phyloP scores from a whole-genome alignment of 2,888 invertebrate species.

The Melikaiella ostensackeni region DNA sequence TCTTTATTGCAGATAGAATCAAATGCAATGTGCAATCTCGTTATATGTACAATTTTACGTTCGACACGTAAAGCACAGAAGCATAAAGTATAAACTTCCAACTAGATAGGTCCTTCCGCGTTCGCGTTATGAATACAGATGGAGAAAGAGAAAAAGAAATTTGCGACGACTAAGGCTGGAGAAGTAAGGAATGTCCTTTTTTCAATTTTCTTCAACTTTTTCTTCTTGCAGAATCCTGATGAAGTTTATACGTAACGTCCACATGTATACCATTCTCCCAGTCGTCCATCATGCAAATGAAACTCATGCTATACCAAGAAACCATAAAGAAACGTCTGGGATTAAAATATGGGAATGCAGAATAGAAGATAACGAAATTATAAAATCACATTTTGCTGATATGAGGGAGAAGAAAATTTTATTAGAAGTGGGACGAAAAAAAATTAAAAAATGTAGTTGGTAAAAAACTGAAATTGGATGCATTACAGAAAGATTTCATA shows the following conservation, averaged over 20 bases:
- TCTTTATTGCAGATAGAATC: neutral
- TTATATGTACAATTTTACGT: conserved; percentile 8
- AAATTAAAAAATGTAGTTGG: too few species aligned
- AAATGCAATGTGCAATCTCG: conserved; percentile 7
- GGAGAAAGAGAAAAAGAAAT: neutral
- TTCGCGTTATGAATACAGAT: conserved; percentile 27
- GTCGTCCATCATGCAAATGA: conserved; percentile 33
- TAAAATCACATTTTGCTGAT: neutral
- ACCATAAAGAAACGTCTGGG: conserved; percentile 25
- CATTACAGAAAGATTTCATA: too few species aligned
- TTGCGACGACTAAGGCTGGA: neutral
- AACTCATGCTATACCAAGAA: conserved; percentile 34
- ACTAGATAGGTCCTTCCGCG: conserved; percentile 24
- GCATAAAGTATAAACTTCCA: conserved; percentile 16
- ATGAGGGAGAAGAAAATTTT: neutral
- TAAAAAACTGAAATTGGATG: too few species aligned
- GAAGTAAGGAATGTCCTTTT: conserved; percentile 11
- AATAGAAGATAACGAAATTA: conserved; percentile 6
- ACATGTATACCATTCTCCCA: conserved; percentile 3
- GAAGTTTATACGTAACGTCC: conserved; percentile 16
- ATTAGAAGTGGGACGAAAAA: neutral
- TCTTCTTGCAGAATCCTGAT: conserved; percentile 18
- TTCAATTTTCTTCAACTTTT: conserved; percentile 19
- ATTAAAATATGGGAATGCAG: conserved; percentile 21
- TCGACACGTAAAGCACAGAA: conserved; percentile 19